Conservation (phyloP, 2,888 invertebrate genomes). For the Parthenolecanium corni region DNA sequence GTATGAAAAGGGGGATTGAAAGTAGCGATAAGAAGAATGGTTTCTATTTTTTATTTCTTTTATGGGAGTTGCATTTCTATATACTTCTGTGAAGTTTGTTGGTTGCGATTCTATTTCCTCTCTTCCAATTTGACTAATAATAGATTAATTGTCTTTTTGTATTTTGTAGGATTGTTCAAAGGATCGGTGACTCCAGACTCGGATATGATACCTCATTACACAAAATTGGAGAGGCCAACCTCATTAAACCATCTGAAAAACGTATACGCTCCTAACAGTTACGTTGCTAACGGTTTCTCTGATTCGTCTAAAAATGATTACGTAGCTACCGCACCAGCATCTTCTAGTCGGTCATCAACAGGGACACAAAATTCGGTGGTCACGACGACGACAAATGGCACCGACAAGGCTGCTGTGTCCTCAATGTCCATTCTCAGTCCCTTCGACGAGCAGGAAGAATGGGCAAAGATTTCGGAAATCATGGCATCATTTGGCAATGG, state of each 20-base stretch:
- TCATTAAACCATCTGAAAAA: conserved; percentile 61
- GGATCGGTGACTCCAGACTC: conserved; percentile 49
- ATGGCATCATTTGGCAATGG: conserved; percentile 88
- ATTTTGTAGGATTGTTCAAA: conserved; percentile 61
- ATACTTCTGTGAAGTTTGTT: too few species aligned
- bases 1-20: too few species aligned
- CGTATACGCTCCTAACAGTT: conserved; percentile 46
- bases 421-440: conserved; percentile 52
- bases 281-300: not conserved
- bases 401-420: conserved; percentile 29
- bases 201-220: conserved; percentile 41
- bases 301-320: conserved; percentile 17
- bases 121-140: too few species aligned
- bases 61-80: too few species aligned
- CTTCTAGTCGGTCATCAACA: not conserved
- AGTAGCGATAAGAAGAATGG: too few species aligned
- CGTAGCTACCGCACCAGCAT: conserved; percentile 4
- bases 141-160: too few species aligned
- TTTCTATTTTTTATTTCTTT: too few species aligned
- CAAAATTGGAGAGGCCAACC: conserved; percentile 56
- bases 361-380: conserved; percentile 13
- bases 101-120: too few species aligned
- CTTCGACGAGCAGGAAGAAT: conserved; percentile 88
- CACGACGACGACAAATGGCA: conserved; percentile 30
- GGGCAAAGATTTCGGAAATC: conserved; percentile 91